Evolutionary conservation across 2,888 invertebrate species (phyloP).

Genomic region (Apomyelois bistriatella): DNA sequence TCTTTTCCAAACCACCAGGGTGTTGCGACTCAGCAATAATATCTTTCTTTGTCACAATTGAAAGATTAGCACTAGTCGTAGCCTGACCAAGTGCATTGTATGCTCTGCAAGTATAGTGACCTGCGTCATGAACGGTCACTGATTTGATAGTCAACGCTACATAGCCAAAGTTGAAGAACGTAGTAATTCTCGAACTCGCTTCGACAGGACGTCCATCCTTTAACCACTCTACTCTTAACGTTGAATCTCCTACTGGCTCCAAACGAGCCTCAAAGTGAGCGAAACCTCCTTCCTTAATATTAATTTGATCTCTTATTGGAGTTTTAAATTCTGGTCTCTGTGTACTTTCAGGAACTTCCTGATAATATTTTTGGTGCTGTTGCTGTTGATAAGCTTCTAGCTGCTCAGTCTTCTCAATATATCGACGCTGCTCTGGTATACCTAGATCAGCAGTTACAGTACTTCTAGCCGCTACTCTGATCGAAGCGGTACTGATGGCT

Average conservation of each 20-base stretch:
- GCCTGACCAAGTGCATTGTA: conserved; percentile 93
- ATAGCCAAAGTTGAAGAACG: conserved; percentile 96
- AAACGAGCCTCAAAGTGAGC: conserved; percentile 97
- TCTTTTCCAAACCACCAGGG: conserved; percentile 94
- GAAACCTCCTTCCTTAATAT: conserved; percentile 94
- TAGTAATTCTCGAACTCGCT: conserved; percentile 95
- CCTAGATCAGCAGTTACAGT: conserved; percentile 93
- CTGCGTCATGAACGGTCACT: conserved; percentile 93
- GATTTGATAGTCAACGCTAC: conserved; percentile 96
- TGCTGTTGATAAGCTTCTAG: conserved; percentile 93
- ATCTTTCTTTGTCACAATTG: conserved; percentile 91
- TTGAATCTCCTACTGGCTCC: conserved; percentile 95
- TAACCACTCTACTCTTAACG: conserved; percentile 94
- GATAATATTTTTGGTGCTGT: conserved; percentile 88
- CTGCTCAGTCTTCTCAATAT: conserved; percentile 95
- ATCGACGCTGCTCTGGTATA: conserved; percentile 93
- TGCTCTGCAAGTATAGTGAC: conserved; percentile 93
- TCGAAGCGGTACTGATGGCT: conserved; percentile 90
- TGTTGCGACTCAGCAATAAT: conserved; percentile 94
- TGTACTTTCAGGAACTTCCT: conserved; percentile 89
- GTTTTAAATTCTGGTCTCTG: conserved; percentile 93
- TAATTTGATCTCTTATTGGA: conserved; percentile 92
- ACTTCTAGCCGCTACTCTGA: conserved; percentile 87
- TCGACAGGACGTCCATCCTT: conserved; percentile 94
- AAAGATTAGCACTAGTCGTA: conserved; percentile 88